These are phyloP conservation scores for Petrolisthes manimaculis DNA, from an alignment of 2,888 invertebrate genomes.

Conservation along the genomic window DNA sequence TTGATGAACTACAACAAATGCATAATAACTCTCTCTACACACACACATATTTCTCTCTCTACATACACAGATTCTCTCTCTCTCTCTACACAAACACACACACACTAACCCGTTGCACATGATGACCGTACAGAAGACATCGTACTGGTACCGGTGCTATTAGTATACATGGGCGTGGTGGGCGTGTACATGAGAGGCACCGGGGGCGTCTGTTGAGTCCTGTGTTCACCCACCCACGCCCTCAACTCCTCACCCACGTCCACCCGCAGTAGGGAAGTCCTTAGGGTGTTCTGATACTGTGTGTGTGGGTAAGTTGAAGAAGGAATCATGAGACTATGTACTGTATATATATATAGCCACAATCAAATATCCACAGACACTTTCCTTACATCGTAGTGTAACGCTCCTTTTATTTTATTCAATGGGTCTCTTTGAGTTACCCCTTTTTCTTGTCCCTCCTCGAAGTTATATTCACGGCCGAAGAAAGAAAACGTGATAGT, in stretches of 20 bases:
- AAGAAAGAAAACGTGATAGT: too few species aligned
- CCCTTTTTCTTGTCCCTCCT: too few species aligned
- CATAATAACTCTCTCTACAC: too few species aligned
- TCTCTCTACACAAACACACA: not conserved
- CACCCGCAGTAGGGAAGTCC: slow-evolving; percentile 25
- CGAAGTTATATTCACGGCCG: too few species aligned
- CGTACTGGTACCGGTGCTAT: not conserved
- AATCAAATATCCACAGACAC: too few species aligned
- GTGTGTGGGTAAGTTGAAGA: not conserved
- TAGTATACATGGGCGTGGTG: not conserved
- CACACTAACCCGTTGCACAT: slow-evolving; percentile 6
- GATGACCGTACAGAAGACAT: not conserved
- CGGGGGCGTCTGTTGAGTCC: slow-evolving; percentile 37
- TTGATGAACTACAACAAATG: too few species aligned
- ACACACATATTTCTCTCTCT: too few species aligned
- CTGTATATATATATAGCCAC: too few species aligned
- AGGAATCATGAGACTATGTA: not conserved
- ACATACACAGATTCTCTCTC: too few species aligned
- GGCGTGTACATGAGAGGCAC: slow-evolving; percentile 36
- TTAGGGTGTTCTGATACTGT: slow-evolving; percentile 35
- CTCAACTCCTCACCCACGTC: slow-evolving; percentile 38
- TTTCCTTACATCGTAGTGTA: too few species aligned
- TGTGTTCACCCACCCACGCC: slow-evolving; percentile 35
- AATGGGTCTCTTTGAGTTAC: too few species aligned
- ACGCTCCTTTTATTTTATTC: too few species aligned